Base-by-base conservation (phyloP, 2,797 vertebrate species). In the Amblyopsis hoosieri region DNA sequence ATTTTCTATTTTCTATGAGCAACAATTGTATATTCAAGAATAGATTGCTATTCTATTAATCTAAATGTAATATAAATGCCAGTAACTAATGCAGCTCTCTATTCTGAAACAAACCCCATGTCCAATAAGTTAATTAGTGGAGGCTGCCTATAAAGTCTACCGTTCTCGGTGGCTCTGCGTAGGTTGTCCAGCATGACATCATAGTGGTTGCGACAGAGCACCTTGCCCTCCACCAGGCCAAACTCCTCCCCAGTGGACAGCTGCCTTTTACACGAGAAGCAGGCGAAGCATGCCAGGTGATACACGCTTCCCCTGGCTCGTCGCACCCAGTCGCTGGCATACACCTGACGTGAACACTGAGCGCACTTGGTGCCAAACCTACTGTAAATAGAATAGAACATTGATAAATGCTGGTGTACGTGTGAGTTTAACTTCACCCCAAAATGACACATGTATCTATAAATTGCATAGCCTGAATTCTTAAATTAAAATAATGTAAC, bases 161-260 rank as follows among this genome's bases (percentile, higher is more conserved):
- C 97, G 6, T 96, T 98, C 82, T 98, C 97, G 0, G 97, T 97
- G 0, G 97, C 97, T 15, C 97, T 89, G 80, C 96, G 96, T 64
- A 99, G 95, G 90, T 99, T 99, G 84, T 99, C 97, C 62, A 99
- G 94, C 97, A 99, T 99, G 85, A 96, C 97, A 93, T 99, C 96
- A 2, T 99, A 99, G 92, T 99, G 97, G 81, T 96, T 97, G 70
- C 97, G 93, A 85, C 97, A 99, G 46, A 99, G 94, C 77, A 99
- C 97, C 85, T 97, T 94, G 83, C 97, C 97, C 87, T 98, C 96
- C 71, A 99, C 96, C 84, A 99, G 87, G 49, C 97, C 97, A 1
- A 99, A 99, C 89, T 99, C 97, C 86, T 99, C 97, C 0, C 97
- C 97, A 0, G 97, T 98, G 65, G 97, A 99, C 69, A 98, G 94